Evolutionary conservation across 30 jellyfish, hydroid and myxozoan genomes (phyloP).

Genomic region (Aurelia sp.): DNA sequence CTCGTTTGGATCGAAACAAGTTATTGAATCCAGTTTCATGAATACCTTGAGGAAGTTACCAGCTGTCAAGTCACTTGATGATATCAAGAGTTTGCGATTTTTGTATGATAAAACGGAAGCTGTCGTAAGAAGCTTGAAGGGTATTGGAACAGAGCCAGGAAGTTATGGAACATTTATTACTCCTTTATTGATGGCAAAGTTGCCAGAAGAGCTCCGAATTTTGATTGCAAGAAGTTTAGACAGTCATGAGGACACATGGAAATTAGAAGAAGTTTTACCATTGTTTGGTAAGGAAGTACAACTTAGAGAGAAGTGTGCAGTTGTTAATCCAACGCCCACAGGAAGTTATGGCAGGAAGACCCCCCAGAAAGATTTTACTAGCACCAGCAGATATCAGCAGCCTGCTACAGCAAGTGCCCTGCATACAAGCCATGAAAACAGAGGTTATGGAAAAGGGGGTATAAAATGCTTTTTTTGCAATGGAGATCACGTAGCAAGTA

Average conservation of each 20-base stretch:
- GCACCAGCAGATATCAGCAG: not conserved
- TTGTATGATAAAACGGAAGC: conserved; percentile 28
- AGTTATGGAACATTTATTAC: conserved; percentile 15
- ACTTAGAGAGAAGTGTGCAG: conserved; percentile 10
- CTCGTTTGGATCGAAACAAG: conserved; percentile 36
- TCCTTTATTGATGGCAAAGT: not conserved
- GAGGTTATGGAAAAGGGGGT: not conserved
- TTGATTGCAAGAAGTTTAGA: not conserved
- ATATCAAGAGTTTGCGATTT: conserved; percentile 13
- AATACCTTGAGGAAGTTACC: conserved; percentile 1
- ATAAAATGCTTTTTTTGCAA: conserved; percentile 5
- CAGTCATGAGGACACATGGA: not conserved
- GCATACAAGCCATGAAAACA: not conserved
- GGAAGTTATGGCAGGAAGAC: not conserved
- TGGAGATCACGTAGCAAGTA: conserved; percentile 3
- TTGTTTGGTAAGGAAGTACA: conserved; percentile 14
- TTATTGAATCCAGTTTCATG: conserved; percentile 31
- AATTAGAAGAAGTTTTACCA: not conserved
- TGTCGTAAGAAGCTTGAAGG: conserved; percentile 25
- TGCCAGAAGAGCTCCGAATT: conserved; percentile 7
- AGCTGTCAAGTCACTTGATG: conserved; percentile 3
- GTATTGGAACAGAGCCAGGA: conserved; percentile 27
- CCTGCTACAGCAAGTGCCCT: conserved; percentile 6
- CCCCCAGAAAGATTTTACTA: not conserved
- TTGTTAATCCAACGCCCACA: not conserved